phyloP scores from a whole-genome alignment of 2,888 invertebrate genomes.

The Cryptocheilus praepositus region DNA sequence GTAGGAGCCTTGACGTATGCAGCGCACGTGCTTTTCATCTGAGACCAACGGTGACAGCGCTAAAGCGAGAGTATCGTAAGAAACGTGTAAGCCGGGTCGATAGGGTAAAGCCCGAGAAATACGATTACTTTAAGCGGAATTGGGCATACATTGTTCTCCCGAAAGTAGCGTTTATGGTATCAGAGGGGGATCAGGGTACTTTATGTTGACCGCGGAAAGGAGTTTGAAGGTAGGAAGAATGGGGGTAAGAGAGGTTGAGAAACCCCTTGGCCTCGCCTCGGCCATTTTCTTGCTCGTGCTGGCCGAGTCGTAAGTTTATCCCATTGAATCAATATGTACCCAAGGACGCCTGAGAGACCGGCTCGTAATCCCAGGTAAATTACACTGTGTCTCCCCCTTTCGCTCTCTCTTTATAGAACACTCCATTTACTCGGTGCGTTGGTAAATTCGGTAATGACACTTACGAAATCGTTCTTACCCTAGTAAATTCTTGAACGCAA shows the following conservation, averaged over 20 bases:
- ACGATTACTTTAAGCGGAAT: constrained; percentile 1
- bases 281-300: constrained; percentile 1
- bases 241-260: constrained; percentile 13
- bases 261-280: not conserved
- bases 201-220: constrained; percentile 12
- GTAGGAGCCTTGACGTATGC: too few relatives aligned
- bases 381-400: not conserved
- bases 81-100: too few relatives aligned
- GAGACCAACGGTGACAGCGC: too few relatives aligned
- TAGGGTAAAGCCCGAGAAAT: not conserved
- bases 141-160: not conserved
- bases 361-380: constrained; percentile 5
- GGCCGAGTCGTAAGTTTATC: constrained; percentile 1
- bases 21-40: too few relatives aligned
- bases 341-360: constrained; percentile 3
- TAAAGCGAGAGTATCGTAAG: not conserved
- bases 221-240: constrained; percentile 14
- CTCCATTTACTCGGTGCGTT: not conserved
- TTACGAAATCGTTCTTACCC: too few relatives aligned
- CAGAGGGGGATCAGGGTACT: constrained; percentile 4
- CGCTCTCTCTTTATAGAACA: constrained; percentile 17
- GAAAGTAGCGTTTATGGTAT: constrained; percentile 6
- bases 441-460: too few relatives aligned
- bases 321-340: constrained; percentile 14
- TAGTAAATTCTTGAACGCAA: too few relatives aligned